phyloP scores from a whole-genome alignment of 2,113 vertebrate genomes.

The Ceyx cyanopectus region DNA sequence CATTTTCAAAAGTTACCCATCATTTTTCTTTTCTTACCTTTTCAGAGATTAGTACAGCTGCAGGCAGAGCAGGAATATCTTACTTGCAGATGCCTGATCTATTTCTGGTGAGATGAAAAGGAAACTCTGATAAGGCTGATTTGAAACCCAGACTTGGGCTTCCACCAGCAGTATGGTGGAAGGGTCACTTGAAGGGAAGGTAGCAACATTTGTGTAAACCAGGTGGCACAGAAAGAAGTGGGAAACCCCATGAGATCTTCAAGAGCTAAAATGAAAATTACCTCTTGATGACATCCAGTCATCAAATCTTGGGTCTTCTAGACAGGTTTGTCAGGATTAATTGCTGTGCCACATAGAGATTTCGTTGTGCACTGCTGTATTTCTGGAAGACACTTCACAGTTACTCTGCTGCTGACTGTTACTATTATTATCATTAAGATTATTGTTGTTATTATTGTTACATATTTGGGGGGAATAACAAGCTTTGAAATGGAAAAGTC shows the following conservation, averaged over 20 bases:
- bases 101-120: neutral
- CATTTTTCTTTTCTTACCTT: neutral
- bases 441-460: neutral
- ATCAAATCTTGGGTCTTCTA: neutral
- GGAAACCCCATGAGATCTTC: neutral
- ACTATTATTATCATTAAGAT: neutral
- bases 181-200: neutral
- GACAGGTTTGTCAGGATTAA: neutral
- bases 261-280: neutral
- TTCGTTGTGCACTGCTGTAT: neutral
- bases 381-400: neutral
- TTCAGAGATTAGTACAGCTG: neutral
- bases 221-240: neutral
- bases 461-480: neutral
- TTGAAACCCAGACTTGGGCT: neutral
- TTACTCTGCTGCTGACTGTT: neutral
- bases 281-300: neutral
- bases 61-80: neutral
- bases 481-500: slow-evolving; percentile 2
- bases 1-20: neutral
- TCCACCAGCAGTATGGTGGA: neutral
- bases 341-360: neutral
- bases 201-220: neutral
- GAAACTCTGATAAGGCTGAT: neutral
- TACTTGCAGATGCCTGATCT: neutral